Evolutionary conservation across 2,797 vertebrate species (phyloP).

Genomic region (Margarornis squamiger): DNA sequence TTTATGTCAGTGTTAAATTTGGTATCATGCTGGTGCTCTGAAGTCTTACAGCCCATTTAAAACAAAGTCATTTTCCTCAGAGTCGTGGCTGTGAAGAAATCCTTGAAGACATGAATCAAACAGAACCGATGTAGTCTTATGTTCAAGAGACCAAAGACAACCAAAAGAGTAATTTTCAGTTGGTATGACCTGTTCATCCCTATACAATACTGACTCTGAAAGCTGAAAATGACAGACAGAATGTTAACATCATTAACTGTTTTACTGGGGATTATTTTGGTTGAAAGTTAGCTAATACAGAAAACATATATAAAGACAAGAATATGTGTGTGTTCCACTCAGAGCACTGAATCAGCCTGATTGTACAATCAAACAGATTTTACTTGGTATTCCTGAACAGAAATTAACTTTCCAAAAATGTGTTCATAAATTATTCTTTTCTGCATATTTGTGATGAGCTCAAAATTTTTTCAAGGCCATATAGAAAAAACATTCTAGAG

Average conservation of each 20-base stretch:
- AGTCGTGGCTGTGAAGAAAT: not conserved
- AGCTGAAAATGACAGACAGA: not conserved
- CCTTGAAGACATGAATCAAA: not conserved
- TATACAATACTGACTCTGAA: not conserved
- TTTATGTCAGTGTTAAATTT: not conserved
- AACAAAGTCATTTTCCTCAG: not conserved
- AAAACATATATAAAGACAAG: not conserved
- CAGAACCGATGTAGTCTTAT: not conserved
- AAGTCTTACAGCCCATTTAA: not conserved
- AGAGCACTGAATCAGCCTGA: not conserved
- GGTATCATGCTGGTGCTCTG: not conserved
- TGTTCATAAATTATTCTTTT: not conserved
- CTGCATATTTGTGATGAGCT: not conserved
- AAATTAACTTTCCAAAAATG: not conserved
- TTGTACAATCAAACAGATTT: not conserved
- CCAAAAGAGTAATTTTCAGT: not conserved
- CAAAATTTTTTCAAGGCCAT: not conserved
- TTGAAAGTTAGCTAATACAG: not conserved
- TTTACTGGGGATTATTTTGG: not conserved
- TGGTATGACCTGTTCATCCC: not conserved
- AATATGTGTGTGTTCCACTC: not conserved
- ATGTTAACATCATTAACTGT: not conserved
- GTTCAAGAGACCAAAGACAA: not conserved
- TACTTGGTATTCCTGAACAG: not conserved
- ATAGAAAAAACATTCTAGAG: not conserved